Evolutionary conservation across 2,113 vertebrate genomes (phyloP), one percentile per base, ranked within the genome.

Genomic region (Archocentrus centrarchus): DNA sequence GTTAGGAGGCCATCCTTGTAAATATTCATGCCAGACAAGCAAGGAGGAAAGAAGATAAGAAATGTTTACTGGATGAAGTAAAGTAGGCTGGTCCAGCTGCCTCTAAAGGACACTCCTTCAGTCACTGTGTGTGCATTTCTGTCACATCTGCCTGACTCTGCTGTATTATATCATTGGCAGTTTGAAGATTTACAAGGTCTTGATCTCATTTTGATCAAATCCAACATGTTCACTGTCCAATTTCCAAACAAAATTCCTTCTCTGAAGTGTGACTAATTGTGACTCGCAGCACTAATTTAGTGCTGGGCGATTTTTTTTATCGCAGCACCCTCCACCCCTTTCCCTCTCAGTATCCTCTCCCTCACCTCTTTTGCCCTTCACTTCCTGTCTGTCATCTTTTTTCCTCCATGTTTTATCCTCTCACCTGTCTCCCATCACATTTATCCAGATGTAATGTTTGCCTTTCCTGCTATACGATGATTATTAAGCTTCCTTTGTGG

Each of bases 191-290:
- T 77, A 68, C 57, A 11, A 61, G 86, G 89, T 90, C 89, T 81
- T 73, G 83, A 91, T 92, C 89, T 88, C 88, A 87, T 88, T 92
- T 80, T 89, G 85, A 92, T 91, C 82, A 61, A 89, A 85, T 86
- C 73, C 78, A 84, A 64, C 79, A 79, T 85, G 66, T 83, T 84
- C 68, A 14, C 77, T 79, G 88, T 89, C 83, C 83, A 88, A 92
- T 92, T 89, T 91, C 85, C 77, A 82, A 91, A 87, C 77, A 70
- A 79, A 89, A 91, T 84, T 86, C 63, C 77, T 77, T 37, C 88
- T 88, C 83, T 84, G 78, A 88, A 90, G 84, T 88, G 81, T 86
- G 80, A 93, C 89, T 94, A 91, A 93, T 91, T 93, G 78, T 83
- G 75, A 87, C 84, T 85, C 27, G 47, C 73, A 87, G 87, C 82